Evolutionary conservation across 2,797 vertebrate species (phyloP), one percentile per base, ranked within the genome.

Genomic region (Adelosebastes latens): DNA sequence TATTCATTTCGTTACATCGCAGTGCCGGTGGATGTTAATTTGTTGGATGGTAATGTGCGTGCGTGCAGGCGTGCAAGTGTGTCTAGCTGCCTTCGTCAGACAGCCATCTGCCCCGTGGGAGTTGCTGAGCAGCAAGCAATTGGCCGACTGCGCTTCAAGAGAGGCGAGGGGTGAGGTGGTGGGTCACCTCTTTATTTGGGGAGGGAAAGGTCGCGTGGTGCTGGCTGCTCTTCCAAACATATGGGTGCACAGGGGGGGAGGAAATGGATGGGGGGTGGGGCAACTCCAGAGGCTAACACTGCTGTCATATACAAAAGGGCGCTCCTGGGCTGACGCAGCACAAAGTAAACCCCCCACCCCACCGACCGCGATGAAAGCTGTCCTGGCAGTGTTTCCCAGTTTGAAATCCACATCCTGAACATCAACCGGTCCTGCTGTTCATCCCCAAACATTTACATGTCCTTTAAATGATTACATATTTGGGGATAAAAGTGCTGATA

Each of bases 31-130:
- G 20, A 67, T 81, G 67, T 66, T 59, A 12, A 65, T 80, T 27
- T 75, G 59, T 36, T 53, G 25, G 29, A 71, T 72, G 18, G 24
- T 34, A n/a, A 34, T 39, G 61, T 65, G 29, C 59, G 52, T 53
- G 59, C 55, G 69, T 53, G 59, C 55, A 59, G 27, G 73, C n/a
- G 72, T 66, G 65, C 16, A 62, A 52, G 70, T 25, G 68, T 55
- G 66, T 67, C 64, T 74, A 16, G 61, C 59, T 52, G 75, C 77
- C 80, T 77, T 76, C 78, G 16, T 93, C 92, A 90, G 84, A 91
- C 88, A 75, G 77, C 90, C 93, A 94, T 95, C 90, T 94, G 92
- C 86, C 93, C 80, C 3, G 22, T 88, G 89, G 92, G 90, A 93
- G 86, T 75, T 25, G 32, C 61, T 87, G 18, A 5, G 84, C 77